Percentiles rank a stretch among this genome's conserved stretches.
Conservation (phyloP, 2,797 vertebrate genomes). For the Leuciscus waleckii region DNA sequence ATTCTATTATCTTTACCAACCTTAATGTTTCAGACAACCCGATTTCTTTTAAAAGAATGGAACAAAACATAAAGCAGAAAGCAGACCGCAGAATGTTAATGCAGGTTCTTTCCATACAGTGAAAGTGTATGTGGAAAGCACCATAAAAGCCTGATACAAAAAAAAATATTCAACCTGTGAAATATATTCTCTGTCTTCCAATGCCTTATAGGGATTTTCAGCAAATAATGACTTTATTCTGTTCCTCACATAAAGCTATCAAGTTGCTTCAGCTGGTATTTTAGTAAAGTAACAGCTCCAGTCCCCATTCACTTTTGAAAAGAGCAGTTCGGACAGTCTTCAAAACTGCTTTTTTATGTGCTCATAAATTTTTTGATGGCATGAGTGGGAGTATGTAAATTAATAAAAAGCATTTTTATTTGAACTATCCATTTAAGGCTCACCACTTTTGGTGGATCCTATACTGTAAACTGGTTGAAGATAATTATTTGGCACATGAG, state of each 20-base stretch:
- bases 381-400: neutral
- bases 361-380: neutral
- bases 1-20: neutral
- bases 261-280: neutral
- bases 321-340: neutral
- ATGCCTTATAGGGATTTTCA: neutral
- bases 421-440: neutral
- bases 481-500: neutral
- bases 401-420: neutral
- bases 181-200: neutral
- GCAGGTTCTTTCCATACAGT: neutral
- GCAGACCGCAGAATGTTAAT: neutral
- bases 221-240: neutral
- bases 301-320: conserved; percentile 1
- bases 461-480: conserved; percentile 13
- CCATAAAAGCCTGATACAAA: neutral
- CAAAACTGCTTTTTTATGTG: neutral
- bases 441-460: neutral
- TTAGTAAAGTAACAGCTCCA: neutral
- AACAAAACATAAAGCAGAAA: neutral
- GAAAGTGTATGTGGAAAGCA: neutral
- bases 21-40: neutral
- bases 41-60: neutral
- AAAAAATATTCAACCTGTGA: neutral
- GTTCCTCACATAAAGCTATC: neutral